Conservation (phyloP, 1,140 invertebrate genomes). For the Zaprionus inermis region DNA sequence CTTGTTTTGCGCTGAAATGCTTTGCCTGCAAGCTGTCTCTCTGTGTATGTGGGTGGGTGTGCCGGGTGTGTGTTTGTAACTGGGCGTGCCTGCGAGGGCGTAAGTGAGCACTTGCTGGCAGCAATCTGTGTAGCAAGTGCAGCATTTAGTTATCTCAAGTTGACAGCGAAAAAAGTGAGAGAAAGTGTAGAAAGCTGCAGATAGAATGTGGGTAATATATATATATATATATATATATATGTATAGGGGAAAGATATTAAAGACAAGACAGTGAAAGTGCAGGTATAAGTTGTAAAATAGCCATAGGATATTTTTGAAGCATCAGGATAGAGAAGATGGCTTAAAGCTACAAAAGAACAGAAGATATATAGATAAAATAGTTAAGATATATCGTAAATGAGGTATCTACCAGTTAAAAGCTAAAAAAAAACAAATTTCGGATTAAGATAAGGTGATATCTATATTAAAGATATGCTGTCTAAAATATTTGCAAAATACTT, state of each 20-base stretch:
- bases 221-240: neutral
- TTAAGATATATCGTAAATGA: too few relatives aligned
- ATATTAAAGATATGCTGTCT: too few relatives aligned
- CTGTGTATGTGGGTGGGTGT: slow-evolving; percentile 7
- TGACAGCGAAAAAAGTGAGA: slow-evolving; percentile 5
- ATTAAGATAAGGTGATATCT: too few relatives aligned
- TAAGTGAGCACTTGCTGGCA: slow-evolving; percentile 40
- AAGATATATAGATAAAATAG: too few relatives aligned
- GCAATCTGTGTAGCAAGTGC: slow-evolving; percentile 39
- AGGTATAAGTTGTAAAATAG: neutral
- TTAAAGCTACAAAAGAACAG: too few relatives aligned
- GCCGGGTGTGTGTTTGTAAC: slow-evolving; percentile 1
- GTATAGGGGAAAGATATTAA: neutral
- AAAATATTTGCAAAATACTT: too few relatives aligned
- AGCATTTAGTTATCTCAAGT: slow-evolving; percentile 27
- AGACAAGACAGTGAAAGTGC: neutral
- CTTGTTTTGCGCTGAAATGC: slow-evolving; percentile 77
- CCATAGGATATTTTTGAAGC: too few relatives aligned
- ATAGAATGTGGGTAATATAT: neutral
- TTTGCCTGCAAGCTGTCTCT: slow-evolving; percentile 51
- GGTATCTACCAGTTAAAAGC: too few relatives aligned
- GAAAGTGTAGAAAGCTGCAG: neutral
- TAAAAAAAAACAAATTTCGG: too few relatives aligned
- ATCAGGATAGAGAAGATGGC: too few relatives aligned
- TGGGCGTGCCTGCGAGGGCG: slow-evolving; percentile 37